Evolutionary conservation across 2,113 vertebrate species (phyloP).

Genomic region (Seriola quinqueradiata): DNA sequence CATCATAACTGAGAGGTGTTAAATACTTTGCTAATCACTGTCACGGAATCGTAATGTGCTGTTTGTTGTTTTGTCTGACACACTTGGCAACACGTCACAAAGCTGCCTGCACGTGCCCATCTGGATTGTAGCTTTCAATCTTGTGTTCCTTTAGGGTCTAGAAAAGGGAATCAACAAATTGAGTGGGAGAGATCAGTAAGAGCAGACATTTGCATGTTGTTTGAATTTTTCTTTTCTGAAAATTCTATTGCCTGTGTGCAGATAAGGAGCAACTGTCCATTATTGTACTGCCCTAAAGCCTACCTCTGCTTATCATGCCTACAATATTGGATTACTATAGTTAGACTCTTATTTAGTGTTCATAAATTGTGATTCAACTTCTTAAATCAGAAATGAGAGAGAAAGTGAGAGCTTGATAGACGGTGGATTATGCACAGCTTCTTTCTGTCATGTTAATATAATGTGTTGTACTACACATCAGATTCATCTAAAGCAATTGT

Average conservation of each 20-base stretch:
- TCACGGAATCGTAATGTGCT: slow-evolving; percentile 50
- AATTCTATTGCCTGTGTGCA: background rate
- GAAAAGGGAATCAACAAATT: slow-evolving; percentile 33
- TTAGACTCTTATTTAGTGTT: slow-evolving; percentile 16
- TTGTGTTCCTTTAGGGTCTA: slow-evolving; percentile 24
- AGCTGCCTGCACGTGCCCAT: slow-evolving; percentile 61
- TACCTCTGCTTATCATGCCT: background rate
- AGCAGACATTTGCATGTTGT: slow-evolving; percentile 32
- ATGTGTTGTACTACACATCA: slow-evolving; percentile 11
- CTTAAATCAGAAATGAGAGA: background rate
- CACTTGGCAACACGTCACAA: slow-evolving; percentile 69
- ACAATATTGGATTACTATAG: slow-evolving; percentile 4
- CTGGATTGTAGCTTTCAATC: slow-evolving; percentile 44
- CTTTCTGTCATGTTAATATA: background rate
- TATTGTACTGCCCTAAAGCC: slow-evolving; percentile 4
- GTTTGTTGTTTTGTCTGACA: slow-evolving; percentile 71
- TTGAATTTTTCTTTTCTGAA: slow-evolving; percentile 17
- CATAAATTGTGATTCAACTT: slow-evolving; percentile 12
- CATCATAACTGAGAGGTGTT: slow-evolving; percentile 59
- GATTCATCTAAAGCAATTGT: slow-evolving; percentile 20
- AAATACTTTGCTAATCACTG: slow-evolving; percentile 64
- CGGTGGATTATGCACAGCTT: slow-evolving; percentile 6
- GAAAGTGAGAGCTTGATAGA: background rate
- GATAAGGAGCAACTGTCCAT: background rate
- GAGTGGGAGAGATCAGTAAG: slow-evolving; percentile 13